Percentiles rank a stretch among this genome's conserved stretches.
phyloP scores from a whole-genome alignment of 1,140 invertebrate genomes.

The Drosophila repleta region DNA sequence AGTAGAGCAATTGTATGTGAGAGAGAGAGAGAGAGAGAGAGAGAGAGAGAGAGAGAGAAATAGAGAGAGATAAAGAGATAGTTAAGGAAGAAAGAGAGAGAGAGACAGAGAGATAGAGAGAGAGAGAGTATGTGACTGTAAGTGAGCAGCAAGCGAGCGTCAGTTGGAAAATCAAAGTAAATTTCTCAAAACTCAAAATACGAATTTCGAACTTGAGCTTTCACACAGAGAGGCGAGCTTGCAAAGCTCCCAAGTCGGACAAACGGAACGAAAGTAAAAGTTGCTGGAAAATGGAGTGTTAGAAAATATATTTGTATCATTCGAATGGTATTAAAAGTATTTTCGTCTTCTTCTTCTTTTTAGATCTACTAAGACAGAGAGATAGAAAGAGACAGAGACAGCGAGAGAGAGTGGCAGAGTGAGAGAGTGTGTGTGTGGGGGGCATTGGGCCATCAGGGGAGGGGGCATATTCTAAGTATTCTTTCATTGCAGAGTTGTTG shows the following conservation, averaged over 20 bases:
- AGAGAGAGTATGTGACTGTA: slow-evolving; percentile 42
- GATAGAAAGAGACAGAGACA: not conserved
- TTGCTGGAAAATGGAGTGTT: slow-evolving; percentile 42
- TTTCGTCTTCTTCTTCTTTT: slow-evolving; percentile 1
- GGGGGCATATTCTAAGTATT: slow-evolving; percentile 7
- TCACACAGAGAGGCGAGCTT: slow-evolving; percentile 9
- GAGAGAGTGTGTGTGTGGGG: not conserved
- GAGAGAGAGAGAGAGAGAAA: slow-evolving; percentile 49
- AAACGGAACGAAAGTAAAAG: slow-evolving; percentile 23
- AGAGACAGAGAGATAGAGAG: slow-evolving; percentile 34
- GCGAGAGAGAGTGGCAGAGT: not conserved
- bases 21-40: slow-evolving; percentile 59
- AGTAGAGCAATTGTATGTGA: slow-evolving; percentile 42
- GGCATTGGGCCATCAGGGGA: not conserved
- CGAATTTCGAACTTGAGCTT: slow-evolving; percentile 13
- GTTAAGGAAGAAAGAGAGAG: slow-evolving; percentile 55
- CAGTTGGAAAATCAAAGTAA: slow-evolving; percentile 9
- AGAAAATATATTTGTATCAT: slow-evolving; percentile 44
- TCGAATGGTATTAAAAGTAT: slow-evolving; percentile 15
- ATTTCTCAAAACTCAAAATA: too few relatives aligned
- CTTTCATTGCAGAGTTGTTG: slow-evolving; percentile 6
- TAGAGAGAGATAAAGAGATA: slow-evolving; percentile 60
- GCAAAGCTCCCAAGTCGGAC: not conserved
- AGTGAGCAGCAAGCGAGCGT: slow-evolving; percentile 51
- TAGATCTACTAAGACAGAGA: not conserved